Evolutionary conservation across 1,140 invertebrate genomes (phyloP).

Genomic region (Drosophila pruinosa): DNA sequence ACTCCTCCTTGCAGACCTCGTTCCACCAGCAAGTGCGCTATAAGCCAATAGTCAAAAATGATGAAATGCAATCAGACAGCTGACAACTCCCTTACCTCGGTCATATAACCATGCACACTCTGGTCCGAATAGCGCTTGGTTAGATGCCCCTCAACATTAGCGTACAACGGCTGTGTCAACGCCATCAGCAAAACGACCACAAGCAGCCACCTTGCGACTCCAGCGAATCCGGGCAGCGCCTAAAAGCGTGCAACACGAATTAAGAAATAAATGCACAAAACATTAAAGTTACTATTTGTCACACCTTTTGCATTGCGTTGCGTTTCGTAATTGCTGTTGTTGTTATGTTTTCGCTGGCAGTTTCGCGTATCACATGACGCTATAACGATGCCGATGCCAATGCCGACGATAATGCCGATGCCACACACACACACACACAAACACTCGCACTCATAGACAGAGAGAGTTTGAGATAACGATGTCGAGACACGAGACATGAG

Average conservation of each 20-base stretch:
- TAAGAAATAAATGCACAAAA: background rate
- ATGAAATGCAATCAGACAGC: background rate
- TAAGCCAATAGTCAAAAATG: background rate
- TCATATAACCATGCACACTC: constrained; percentile 90
- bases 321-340: constrained; percentile 24
- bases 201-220: constrained; percentile 27
- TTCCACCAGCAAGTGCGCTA: constrained; percentile 96
- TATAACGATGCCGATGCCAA: background rate
- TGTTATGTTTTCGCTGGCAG: constrained; percentile 43
- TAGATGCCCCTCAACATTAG: constrained; percentile 83
- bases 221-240: constrained; percentile 27
- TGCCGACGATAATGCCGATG: background rate
- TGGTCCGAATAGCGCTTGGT: constrained; percentile 89
- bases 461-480: background rate
- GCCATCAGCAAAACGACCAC: constrained; percentile 35
- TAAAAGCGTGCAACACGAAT: constrained; percentile 26
- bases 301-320: constrained; percentile 56
- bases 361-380: constrained; percentile 43
- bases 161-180: constrained; percentile 64
- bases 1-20: constrained; percentile 95
- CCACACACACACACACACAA: constrained; percentile 2
- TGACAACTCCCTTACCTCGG: constrained; percentile 85
- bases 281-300: background rate
- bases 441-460: background rate
- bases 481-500: constrained; percentile 7